Evolutionary conservation across 92 coral and sea anemone species (phyloP), one percentile per base, ranked within the genome.

Genomic region (Chrysogorgia sp.): DNA sequence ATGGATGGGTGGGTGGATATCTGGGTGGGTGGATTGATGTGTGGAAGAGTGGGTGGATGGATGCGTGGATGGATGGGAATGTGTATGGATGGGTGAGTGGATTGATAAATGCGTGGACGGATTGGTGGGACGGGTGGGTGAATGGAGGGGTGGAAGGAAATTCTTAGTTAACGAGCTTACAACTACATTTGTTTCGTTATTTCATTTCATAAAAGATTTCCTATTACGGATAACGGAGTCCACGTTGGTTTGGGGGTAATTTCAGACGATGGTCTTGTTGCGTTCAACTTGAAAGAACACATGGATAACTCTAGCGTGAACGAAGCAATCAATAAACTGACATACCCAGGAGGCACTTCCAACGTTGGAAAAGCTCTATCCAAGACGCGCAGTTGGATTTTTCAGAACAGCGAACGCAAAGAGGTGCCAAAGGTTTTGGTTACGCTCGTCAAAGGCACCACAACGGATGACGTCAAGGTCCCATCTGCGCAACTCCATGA

Each of bases 341-440:
- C 79, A 25, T 72, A 52, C 53, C 79, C 79, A 14, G 67, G 40
- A 1, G 75, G 68, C 24, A 86, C 87, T 3, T 77, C 84, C 68
- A 84, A 79, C 20, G 25, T 81, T 13, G 91, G 84, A 14, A 59
- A 74, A 47, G 96, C 91, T 0, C 70, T 90, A 5, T 19, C 64
- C 3, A 72, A 72, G 50, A 56, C 43, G 17, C 33, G 79, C 9
- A 40, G 79, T 13, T 72, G 79, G 79, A 56, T 72, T 1, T 7
- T 72, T 21, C 53, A 14, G 49, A 53, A 47, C 17, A 72, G 79
- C 29, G 28, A 25, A n/a, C 64, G 79, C 2, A 29, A 21, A 5
- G 58, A 72, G 30, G 79, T 72, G 2, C 79, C 79, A 15, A 72
- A 72, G 34, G 58, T 72, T 32, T 14, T 72, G 29, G 65, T 72